phyloP scores from a whole-genome alignment of 2,888 invertebrate genomes.

The Drosophila kambysellisi region DNA sequence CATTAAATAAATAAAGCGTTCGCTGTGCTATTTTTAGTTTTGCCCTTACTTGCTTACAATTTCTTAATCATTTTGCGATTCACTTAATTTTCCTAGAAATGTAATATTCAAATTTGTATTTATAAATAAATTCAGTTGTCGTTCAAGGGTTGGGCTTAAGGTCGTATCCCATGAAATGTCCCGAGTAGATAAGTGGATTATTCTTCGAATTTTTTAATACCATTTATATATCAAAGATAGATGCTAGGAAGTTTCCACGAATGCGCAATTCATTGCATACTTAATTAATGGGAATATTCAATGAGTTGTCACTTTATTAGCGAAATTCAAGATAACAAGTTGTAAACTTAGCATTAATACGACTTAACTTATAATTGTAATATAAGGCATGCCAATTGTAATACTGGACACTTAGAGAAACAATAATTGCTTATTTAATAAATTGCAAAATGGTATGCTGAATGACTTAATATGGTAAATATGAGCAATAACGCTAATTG shows the following conservation, averaged over 20 bases:
- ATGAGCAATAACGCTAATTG: slow-evolving; percentile 26
- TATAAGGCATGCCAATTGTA: slow-evolving; percentile 2
- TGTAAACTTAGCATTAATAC: slow-evolving; percentile 30
- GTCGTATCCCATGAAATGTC: background rate
- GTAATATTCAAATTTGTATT: background rate
- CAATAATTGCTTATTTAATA: background rate
- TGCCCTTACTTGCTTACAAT: background rate
- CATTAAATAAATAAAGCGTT: background rate
- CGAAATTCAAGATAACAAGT: slow-evolving; percentile 15
- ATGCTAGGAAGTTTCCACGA: background rate
- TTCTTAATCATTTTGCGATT: background rate
- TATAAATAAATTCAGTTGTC: background rate
- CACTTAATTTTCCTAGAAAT: background rate
- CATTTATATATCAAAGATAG: background rate
- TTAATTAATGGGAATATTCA: slow-evolving; percentile 3
- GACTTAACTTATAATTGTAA: slow-evolving; percentile 9
- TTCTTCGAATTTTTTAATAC: background rate
- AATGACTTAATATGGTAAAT: background rate
- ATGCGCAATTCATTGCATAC: slow-evolving; percentile 15
- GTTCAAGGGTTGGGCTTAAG: background rate
- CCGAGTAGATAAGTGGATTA: background rate
- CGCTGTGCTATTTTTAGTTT: background rate
- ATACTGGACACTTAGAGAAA: background rate
- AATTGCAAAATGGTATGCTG: background rate
- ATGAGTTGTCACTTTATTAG: slow-evolving; percentile 17